Evolutionary conservation across 2,888 invertebrate genomes (phyloP).

Genomic region (Pristionchus fissidentatus): DNA sequence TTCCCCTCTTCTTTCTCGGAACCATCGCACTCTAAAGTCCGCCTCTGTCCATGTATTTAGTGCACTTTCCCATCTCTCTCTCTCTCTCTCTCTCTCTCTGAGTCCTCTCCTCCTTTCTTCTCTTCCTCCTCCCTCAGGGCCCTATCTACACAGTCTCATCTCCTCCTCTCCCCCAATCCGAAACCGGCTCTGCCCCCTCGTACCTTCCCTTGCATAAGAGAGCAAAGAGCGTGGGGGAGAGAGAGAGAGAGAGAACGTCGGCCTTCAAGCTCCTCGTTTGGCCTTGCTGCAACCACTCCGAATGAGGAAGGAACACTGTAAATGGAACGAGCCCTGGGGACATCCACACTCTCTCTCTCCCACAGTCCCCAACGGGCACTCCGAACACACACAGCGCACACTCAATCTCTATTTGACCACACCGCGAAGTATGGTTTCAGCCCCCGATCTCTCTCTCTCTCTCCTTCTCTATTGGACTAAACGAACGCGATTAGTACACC

Average conservation of each 20-base stretch:
- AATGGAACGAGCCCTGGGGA: background rate
- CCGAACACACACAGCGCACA: conserved; percentile 11
- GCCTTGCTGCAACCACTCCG: background rate
- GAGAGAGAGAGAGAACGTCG: conserved; percentile 16
- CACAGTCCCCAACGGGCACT: background rate
- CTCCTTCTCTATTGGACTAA: background rate
- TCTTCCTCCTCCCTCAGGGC: background rate
- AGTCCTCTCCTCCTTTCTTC: background rate
- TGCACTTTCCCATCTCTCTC: conserved; percentile 12
- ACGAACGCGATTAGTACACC: too few relatives aligned
- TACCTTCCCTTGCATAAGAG: conserved; percentile 25
- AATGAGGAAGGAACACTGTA: background rate
- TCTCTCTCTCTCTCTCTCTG: background rate
- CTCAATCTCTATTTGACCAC: conserved; percentile 41
- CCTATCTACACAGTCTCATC: conserved; percentile 46
- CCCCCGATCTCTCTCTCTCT: background rate
- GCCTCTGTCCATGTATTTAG: background rate
- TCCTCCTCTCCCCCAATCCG: conserved; percentile 27
- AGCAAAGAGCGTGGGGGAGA: conserved; percentile 18
- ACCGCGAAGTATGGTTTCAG: conserved; percentile 24
- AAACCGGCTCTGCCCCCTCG: conserved; percentile 15
- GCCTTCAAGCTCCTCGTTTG: background rate
- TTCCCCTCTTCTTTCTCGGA: conserved; percentile 15
- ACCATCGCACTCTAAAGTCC: background rate
- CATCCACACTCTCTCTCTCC: background rate